These are phyloP conservation scores for Bufotes viridis DNA, from an alignment of 2,797 vertebrate genomes.

Conservation along the genomic window DNA sequence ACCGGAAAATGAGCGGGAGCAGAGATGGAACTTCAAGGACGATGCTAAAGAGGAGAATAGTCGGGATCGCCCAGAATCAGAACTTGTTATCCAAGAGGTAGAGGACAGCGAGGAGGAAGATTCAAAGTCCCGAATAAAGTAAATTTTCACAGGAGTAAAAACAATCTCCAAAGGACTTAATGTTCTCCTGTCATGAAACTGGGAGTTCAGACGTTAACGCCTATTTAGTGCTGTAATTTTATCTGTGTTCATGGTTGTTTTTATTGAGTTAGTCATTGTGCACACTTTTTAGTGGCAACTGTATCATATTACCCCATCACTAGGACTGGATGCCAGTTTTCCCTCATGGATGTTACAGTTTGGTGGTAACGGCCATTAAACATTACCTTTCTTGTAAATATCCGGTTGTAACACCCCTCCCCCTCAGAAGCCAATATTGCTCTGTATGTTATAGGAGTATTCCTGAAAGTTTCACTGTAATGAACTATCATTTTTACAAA, in stretches of 20 bases:
- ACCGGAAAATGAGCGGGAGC: slow-evolving; percentile 79
- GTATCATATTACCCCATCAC: not conserved
- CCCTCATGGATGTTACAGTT: not conserved
- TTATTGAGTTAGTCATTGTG: slow-evolving; percentile 17
- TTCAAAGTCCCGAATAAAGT: slow-evolving; percentile 66
- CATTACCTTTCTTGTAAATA: slow-evolving; percentile 11
- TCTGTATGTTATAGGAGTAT: slow-evolving; percentile 20
- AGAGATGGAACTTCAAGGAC: slow-evolving; percentile 85
- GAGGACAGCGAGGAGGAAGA: slow-evolving; percentile 92
- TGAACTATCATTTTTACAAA: slow-evolving; percentile 31
- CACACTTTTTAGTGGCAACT: slow-evolving; percentile 16
- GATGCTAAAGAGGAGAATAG: slow-evolving; percentile 79
- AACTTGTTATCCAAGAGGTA: slow-evolving; percentile 94
- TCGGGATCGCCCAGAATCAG: slow-evolving; percentile 91
- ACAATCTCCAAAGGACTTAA: not conserved
- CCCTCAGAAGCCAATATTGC: slow-evolving; percentile 14
- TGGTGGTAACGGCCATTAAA: not conserved
- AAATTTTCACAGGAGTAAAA: not conserved
- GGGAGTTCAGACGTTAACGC: not conserved
- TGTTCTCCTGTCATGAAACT: not conserved
- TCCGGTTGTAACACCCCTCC: not conserved
- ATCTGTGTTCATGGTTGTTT: slow-evolving; percentile 20
- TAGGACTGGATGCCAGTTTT: not conserved
- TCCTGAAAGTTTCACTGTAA: slow-evolving; percentile 17
- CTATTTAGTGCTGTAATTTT: slow-evolving; percentile 9